A percentile compares a stretch with the other conserved stretches of the same genome.
Evolutionary conservation across 2,888 invertebrate species (phyloP).

Genomic region (Epistrophella euchroma): DNA sequence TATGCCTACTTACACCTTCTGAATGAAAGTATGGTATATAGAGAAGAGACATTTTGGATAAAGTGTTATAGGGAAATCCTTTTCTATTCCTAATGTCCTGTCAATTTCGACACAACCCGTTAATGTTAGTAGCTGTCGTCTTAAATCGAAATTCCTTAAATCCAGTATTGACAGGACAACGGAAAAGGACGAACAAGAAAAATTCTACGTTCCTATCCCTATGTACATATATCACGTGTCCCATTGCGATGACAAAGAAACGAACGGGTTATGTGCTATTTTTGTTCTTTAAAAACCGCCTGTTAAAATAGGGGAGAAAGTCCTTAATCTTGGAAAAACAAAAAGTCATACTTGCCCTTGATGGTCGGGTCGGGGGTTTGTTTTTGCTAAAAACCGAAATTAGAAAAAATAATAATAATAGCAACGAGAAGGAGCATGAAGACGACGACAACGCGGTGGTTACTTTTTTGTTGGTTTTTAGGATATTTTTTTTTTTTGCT

Average conservation of each 20-base stretch:
- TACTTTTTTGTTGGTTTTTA: slow-evolving; percentile 43
- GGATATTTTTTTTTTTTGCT: slow-evolving; percentile 32
- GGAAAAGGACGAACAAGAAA: slow-evolving; percentile 21
- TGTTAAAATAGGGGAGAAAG: slow-evolving; percentile 32
- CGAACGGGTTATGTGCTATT: slow-evolving; percentile 52
- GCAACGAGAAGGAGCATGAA: slow-evolving; percentile 1
- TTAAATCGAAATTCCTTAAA: slow-evolving; percentile 55
- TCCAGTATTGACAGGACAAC: slow-evolving; percentile 45
- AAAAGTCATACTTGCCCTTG: slow-evolving; percentile 61
- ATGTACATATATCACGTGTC: slow-evolving; percentile 20
- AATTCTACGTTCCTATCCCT: slow-evolving; percentile 17
- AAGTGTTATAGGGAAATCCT: slow-evolving; percentile 50
- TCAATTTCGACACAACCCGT: slow-evolving; percentile 74
- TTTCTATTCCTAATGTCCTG: slow-evolving; percentile 66
- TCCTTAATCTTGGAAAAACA: slow-evolving; percentile 51
- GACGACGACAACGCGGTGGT: slow-evolving; percentile 49
- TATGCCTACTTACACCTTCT: slow-evolving; percentile 39
- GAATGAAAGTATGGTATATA: not conserved
- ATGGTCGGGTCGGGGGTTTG: slow-evolving; percentile 43
- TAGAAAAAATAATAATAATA: slow-evolving; percentile 69
- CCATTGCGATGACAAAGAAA: slow-evolving; percentile 45
- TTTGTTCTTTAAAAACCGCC: not conserved
- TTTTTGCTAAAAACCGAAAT: slow-evolving; percentile 73
- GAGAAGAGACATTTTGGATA: slow-evolving; percentile 6
- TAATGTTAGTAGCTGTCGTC: slow-evolving; percentile 49